Evolutionary conservation across 1,140 invertebrate species (phyloP).

Genomic region (Aplysia californica): DNA sequence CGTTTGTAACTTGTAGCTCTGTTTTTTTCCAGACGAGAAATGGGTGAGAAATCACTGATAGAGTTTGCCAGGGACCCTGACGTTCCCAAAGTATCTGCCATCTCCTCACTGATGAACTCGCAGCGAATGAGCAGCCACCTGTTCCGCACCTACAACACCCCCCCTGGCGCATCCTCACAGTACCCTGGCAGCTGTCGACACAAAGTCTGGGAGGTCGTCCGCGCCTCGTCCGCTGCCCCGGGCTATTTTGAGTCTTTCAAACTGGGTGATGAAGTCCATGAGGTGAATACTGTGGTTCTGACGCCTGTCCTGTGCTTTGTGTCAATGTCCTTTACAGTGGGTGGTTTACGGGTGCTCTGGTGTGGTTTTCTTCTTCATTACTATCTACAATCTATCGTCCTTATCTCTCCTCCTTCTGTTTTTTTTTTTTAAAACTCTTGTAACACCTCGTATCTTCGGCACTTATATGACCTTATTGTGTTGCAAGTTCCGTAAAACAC

Average conservation of each 20-base stretch:
- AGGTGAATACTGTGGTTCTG: too few species aligned
- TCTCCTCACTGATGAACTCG: constrained; percentile 86
- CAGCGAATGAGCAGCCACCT: constrained; percentile 84
- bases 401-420: too few species aligned
- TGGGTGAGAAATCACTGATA: constrained; percentile 78
- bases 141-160: constrained; percentile 90
- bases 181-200: constrained; percentile 83
- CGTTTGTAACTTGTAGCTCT: too few species aligned
- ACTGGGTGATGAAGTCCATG: constrained; percentile 81
- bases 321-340: too few species aligned
- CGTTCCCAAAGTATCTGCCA: constrained; percentile 74
- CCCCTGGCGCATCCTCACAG: constrained; percentile 79
- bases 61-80: constrained; percentile 73
- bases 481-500: too few species aligned
- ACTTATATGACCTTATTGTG: too few species aligned
- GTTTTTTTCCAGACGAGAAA: constrained; percentile 71
- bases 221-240: constrained; percentile 92
- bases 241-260: constrained; percentile 91
- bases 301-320: too few species aligned
- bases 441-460: too few species aligned
- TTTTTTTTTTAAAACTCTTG: too few species aligned
- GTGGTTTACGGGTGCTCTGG: too few species aligned
- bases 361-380: too few species aligned
- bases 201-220: constrained; percentile 86
- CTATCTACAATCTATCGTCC: too few species aligned